Evolutionary conservation across 2,888 invertebrate species (phyloP).

Genomic region (Drosophila anomalata): DNA sequence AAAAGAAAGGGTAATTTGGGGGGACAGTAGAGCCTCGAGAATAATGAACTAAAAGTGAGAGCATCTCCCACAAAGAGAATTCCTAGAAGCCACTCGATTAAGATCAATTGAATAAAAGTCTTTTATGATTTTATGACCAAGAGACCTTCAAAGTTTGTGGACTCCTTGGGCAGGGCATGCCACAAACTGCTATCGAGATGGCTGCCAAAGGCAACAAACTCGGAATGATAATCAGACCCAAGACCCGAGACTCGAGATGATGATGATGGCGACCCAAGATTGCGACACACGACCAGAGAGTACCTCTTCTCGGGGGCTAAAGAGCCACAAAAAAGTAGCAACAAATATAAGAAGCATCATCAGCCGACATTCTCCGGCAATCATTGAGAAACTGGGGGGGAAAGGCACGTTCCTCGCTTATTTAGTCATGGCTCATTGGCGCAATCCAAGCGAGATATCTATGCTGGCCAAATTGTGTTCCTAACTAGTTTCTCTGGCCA

Average conservation of each 20-base stretch:
- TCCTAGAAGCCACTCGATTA: not conserved
- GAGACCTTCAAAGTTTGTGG: not conserved
- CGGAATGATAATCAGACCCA: slow-evolving; percentile 41
- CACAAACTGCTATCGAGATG: slow-evolving; percentile 29
- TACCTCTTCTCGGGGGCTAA: not conserved
- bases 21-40: slow-evolving; percentile 24
- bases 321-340: not conserved
- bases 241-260: slow-evolving; percentile 14
- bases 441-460: slow-evolving; percentile 23
- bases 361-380: slow-evolving; percentile 25
- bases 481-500: slow-evolving; percentile 34
- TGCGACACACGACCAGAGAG: slow-evolving; percentile 43
- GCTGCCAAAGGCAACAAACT: slow-evolving; percentile 45
- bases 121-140: slow-evolving; percentile 7
- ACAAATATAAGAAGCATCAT: not conserved
- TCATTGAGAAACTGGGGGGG: slow-evolving; percentile 14
- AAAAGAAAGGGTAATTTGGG: slow-evolving; percentile 43
- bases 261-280: slow-evolving; percentile 50
- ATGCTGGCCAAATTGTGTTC: slow-evolving; percentile 26
- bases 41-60: slow-evolving; percentile 23
- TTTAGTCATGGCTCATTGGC: slow-evolving; percentile 40
- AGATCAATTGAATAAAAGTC: not conserved
- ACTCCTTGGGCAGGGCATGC: not conserved
- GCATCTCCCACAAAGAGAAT: too few species aligned
- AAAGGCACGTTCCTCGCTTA: slow-evolving; percentile 31